These are phyloP conservation scores for Semotilus atromaculatus DNA, from an alignment of 2,797 vertebrate species.

Conservation along the genomic window DNA sequence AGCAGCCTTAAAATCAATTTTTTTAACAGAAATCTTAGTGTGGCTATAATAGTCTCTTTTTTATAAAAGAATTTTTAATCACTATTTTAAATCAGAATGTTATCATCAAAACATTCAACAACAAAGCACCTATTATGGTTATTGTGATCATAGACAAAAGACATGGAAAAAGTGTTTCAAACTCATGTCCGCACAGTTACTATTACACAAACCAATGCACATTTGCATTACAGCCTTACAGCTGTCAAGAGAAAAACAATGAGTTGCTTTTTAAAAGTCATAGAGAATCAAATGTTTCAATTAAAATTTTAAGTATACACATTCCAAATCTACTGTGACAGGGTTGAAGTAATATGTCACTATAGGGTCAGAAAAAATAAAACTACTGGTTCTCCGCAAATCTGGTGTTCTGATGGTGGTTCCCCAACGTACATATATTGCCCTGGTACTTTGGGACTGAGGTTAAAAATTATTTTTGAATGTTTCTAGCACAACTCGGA, in stretches of 20 bases:
- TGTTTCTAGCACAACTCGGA: not conserved
- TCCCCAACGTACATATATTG: not conserved
- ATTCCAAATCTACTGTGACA: not conserved
- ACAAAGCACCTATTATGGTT: not conserved
- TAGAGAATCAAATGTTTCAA: too few relatives aligned
- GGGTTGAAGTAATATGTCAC: not conserved
- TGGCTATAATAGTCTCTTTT: too few relatives aligned
- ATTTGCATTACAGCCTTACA: not conserved
- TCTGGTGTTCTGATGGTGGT: not conserved
- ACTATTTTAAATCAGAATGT: not conserved
- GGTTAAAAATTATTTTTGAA: not conserved
- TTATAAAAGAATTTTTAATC: not conserved
- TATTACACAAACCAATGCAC: not conserved
- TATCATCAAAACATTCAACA: not conserved
- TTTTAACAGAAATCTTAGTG: not conserved
- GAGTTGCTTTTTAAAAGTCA: too few relatives aligned
- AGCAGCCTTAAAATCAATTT: not conserved
- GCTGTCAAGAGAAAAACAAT: not conserved
- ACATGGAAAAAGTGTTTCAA: not conserved
- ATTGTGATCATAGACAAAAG: not conserved
- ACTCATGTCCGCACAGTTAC: not conserved
- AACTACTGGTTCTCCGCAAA: not conserved
- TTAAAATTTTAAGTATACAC: too few relatives aligned
- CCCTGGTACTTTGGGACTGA: not conserved
- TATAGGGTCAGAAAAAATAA: not conserved